Evolutionary conservation across 2,888 invertebrate species (phyloP).

Genomic region (Apocheima hispidaria): DNA sequence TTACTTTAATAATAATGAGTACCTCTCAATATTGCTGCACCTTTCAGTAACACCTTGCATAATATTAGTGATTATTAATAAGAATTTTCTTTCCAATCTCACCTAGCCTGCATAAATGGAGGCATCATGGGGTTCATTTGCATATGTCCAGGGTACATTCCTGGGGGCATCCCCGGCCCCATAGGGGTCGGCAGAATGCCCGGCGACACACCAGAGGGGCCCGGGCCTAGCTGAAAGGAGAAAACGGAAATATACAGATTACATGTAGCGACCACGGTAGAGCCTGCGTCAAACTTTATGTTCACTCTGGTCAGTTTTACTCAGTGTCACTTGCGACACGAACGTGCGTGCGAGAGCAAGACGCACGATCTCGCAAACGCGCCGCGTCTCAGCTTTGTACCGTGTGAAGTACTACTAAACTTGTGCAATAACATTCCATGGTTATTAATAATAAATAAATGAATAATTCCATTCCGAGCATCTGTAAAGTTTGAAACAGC

Average conservation of each 20-base stretch:
- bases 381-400: too few relatives aligned
- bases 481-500: constrained; percentile 5
- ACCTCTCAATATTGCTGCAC: too few relatives aligned
- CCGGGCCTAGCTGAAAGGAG: constrained; percentile 74
- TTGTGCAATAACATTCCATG: too few relatives aligned
- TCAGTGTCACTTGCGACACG: too few relatives aligned
- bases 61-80: background rate
- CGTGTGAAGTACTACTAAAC: too few relatives aligned
- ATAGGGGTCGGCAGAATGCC: constrained; percentile 86
- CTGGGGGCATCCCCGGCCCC: constrained; percentile 88
- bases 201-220: constrained; percentile 88
- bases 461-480: background rate
- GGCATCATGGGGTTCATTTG: constrained; percentile 91
- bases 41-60: too few relatives aligned
- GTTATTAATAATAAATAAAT: too few relatives aligned
- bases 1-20: too few relatives aligned
- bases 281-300: constrained; percentile 1
- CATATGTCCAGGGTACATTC: constrained; percentile 88
- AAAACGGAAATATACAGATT: constrained; percentile 1
- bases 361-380: too few relatives aligned
- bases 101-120: constrained; percentile 90
- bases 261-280: background rate
- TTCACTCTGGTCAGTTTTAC: too few relatives aligned
- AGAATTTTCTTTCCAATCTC: constrained; percentile 62
- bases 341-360: too few relatives aligned